Evolutionary conservation across 1,140 invertebrate genomes (phyloP).

Genomic region (Octopus bimaculoides): DNA sequence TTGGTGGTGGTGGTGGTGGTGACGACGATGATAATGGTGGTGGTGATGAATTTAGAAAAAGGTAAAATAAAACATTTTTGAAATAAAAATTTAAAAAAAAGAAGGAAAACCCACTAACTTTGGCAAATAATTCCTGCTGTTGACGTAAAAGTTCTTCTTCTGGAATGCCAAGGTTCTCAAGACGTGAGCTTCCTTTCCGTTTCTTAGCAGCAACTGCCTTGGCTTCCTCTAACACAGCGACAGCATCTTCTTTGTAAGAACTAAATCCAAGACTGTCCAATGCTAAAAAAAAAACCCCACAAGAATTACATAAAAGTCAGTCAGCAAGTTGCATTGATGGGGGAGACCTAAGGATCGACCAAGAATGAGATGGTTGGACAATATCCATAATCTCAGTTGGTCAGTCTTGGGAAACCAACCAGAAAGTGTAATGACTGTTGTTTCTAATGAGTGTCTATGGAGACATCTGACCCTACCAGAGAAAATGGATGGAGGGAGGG

Average conservation of each 20-base stretch:
- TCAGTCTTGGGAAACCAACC: too few relatives aligned
- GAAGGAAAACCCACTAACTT: conserved; percentile 58
- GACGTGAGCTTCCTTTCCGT: conserved; percentile 84
- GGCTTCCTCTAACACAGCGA: conserved; percentile 90
- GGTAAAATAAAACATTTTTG: background rate
- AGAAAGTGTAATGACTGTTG: too few relatives aligned
- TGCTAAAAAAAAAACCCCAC: conserved; percentile 63
- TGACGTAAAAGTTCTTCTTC: conserved; percentile 95
- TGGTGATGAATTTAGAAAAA: background rate
- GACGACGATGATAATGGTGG: too few relatives aligned
- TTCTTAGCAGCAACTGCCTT: conserved; percentile 94
- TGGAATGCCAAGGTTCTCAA: conserved; percentile 96
- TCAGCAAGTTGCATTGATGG: too few relatives aligned
- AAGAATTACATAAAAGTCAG: background rate
- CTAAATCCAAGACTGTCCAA: conserved; percentile 89
- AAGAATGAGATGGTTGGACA: too few relatives aligned
- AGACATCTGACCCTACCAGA: too few relatives aligned
- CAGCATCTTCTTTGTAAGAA: conserved; percentile 89
- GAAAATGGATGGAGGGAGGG: too few relatives aligned
- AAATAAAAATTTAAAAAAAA: background rate
- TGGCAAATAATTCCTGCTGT: conserved; percentile 97
- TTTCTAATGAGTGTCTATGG: too few relatives aligned
- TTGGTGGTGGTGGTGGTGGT: too few relatives aligned
- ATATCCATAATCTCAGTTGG: too few relatives aligned
- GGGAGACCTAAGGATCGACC: too few relatives aligned